Evolutionary conservation across 2,113 vertebrate genomes (phyloP), one percentile per base, ranked within the genome.

Genomic region (Sinosuthora webbiana): DNA sequence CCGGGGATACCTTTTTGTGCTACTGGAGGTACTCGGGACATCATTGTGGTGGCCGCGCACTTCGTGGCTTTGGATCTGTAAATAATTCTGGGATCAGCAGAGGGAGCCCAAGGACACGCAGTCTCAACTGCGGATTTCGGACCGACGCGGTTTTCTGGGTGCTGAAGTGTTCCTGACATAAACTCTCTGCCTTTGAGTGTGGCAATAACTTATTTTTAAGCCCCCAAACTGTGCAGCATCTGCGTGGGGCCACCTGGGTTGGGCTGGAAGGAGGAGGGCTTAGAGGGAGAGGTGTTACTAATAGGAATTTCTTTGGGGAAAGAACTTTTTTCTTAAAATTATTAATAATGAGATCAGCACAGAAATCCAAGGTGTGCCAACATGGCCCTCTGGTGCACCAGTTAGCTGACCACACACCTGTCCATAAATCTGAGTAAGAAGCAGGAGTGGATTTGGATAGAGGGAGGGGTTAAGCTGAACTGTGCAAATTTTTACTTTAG

Each of bases 101-200:
- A 95, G 94, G 94, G 95, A 95, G 95, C 91, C 93, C 89, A 65
- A 96, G 84, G 74, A 89, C 69, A n/a, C 1, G 12, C 41, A 57
- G 87, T 81, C 30, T 53, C n/a, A 13, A 1, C 44, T 47, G 44
- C 5, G 22, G 33, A 13, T 91, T 83, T 91, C 3, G 2, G 39
- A 67, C 31, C 68, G 11, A 2, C 23, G 35, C 19, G 2, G 42
- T 62, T 93, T 62, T 81, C 31, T 69, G 91, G 70, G 44, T 69
- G 93, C 94, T 90, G 65, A 97, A 87, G 74, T 83, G 84, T 65
- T 93, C 69, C 21, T 71, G 78, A 91, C 62, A 87, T n/a, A 79
- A 95, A 56, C 37, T 85, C 35, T 60, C 78, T 87, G 87, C 57
- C 33, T 85, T 44, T 71, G 84, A 77, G 35, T 91, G 74, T 59